phyloP scores from a whole-genome alignment of 2,888 invertebrate genomes.

The Ommatoiulus sabulosus region DNA sequence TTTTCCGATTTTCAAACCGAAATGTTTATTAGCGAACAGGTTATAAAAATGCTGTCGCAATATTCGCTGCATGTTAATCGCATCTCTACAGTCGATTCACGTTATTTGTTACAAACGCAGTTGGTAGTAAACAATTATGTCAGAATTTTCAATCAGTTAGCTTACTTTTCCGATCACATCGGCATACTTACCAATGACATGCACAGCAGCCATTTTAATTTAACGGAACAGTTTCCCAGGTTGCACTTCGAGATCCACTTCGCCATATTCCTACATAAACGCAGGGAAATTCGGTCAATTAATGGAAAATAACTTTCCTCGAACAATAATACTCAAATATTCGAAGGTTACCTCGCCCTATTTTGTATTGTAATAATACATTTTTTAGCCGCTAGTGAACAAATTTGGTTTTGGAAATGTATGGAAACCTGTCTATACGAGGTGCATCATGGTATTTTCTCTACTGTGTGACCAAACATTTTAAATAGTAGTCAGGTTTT shows the following conservation, averaged over 20 bases:
- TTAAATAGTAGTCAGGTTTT: not conserved
- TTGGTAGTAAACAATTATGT: not conserved
- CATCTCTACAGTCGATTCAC: not conserved
- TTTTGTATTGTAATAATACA: not conserved
- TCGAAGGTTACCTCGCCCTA: not conserved
- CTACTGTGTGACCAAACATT: not conserved
- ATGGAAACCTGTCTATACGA: not conserved
- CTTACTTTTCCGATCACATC: constrained; percentile 46
- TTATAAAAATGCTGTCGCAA: not conserved
- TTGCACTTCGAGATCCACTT: constrained; percentile 39
- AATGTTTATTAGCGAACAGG: constrained; percentile 12
- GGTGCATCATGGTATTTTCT: not conserved
- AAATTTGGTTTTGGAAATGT: not conserved
- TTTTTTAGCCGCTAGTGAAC: not conserved
- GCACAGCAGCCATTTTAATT: constrained; percentile 53
- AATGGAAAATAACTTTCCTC: not conserved
- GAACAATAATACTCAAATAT: not conserved
- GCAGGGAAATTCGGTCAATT: not conserved
- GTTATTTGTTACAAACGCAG: not conserved
- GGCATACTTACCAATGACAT: constrained; percentile 51
- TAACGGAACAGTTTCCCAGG: constrained; percentile 51
- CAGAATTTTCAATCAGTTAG: constrained; percentile 32
- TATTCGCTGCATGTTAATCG: constrained; percentile 4
- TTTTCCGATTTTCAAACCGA: constrained; percentile 41
- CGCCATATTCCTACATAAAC: constrained; percentile 14